phyloP scores from a whole-genome alignment of 2,888 invertebrate genomes.

The Dinocampus coccinellae region DNA sequence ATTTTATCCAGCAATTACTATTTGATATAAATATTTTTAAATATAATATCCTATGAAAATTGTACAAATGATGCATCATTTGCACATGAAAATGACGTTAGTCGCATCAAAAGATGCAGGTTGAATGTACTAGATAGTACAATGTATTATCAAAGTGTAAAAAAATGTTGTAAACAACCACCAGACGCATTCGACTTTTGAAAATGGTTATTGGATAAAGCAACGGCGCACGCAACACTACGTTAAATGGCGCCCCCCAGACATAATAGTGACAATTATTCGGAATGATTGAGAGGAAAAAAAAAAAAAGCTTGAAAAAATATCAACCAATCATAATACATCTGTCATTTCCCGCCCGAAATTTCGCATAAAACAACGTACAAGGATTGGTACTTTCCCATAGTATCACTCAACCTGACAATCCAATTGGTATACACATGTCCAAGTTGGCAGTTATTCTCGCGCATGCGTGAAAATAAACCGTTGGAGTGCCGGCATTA shows the following conservation, averaged over 20 bases:
- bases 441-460: neutral
- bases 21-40: neutral
- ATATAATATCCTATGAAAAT: neutral
- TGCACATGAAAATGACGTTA: neutral
- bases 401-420: neutral
- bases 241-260: neutral
- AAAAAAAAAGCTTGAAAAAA: slow-evolving; percentile 3
- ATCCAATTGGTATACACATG: neutral
- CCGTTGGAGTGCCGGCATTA: slow-evolving; percentile 22
- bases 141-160: neutral
- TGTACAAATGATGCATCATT: neutral
- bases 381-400: slow-evolving; percentile 1
- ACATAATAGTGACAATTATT: neutral
- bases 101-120: neutral
- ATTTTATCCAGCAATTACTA: neutral
- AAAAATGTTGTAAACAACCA: too few species aligned
- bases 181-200: slow-evolving; percentile 1
- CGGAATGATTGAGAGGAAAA: neutral
- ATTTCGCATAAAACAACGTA: neutral
- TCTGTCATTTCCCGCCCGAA: slow-evolving; percentile 29
- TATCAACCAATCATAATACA: slow-evolving; percentile 48
- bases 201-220: neutral
- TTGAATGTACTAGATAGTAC: neutral
- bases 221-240: neutral
- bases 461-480: slow-evolving; percentile 8